Percentiles rank a stretch among this genome's conserved stretches.
phyloP scores from a whole-genome alignment of 2,797 vertebrate genomes.

The Chromis chromis region DNA sequence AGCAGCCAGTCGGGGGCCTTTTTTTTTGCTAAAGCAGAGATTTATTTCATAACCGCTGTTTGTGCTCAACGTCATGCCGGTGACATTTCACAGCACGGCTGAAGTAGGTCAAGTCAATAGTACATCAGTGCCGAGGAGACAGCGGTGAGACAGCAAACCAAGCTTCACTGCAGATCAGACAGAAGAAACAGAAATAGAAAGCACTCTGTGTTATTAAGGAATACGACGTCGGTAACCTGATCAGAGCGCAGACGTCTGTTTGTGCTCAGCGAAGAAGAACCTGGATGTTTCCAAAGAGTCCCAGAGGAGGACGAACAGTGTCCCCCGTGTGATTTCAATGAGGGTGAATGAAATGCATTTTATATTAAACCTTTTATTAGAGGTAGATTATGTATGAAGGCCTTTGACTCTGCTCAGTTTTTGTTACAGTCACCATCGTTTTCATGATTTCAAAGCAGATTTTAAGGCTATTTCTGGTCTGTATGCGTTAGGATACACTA shows the following conservation, averaged over 20 bases:
- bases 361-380: background rate
- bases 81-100: conserved; percentile 46
- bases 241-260: background rate
- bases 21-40: background rate
- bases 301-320: background rate
- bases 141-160: background rate
- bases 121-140: conserved; percentile 15
- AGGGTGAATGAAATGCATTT: background rate
- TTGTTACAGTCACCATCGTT: too few species aligned
- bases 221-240: background rate
- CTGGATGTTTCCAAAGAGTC: background rate
- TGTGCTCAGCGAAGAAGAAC: background rate
- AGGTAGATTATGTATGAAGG: too few species aligned
- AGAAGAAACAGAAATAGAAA: background rate
- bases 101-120: conserved; percentile 66
- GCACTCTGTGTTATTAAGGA: background rate
- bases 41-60: conserved; percentile 4
- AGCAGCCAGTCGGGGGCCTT: background rate
- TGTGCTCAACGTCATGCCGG: conserved; percentile 1
- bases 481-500: too few species aligned
- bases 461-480: too few species aligned
- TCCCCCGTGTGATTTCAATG: background rate
- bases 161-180: background rate
- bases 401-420: too few species aligned
- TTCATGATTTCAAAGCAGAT: too few species aligned